A percentile compares a stretch with the other conserved stretches of the same genome.
phyloP scores from a whole-genome alignment of 2,797 vertebrate genomes.

The Merluccius polli region DNA sequence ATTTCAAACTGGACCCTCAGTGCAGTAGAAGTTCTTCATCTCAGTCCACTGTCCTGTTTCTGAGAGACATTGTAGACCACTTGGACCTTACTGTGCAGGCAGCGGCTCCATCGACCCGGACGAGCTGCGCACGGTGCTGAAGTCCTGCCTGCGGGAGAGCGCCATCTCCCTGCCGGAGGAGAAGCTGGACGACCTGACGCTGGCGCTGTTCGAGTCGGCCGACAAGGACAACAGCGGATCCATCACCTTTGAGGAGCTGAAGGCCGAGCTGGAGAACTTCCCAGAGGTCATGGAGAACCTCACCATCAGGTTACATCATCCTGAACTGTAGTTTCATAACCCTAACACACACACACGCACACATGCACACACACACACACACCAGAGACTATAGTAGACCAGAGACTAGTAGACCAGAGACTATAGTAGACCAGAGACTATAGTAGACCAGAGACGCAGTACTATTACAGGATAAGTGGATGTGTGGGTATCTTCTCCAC shows the following conservation, averaged over 20 bases:
- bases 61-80: background rate
- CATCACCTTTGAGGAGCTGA: slow-evolving; percentile 88
- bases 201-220: slow-evolving; percentile 81
- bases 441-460: no score
- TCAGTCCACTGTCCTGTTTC: no score
- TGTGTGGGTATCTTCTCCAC: no score
- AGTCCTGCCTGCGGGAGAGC: slow-evolving; percentile 83
- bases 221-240: slow-evolving; percentile 82
- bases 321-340: background rate
- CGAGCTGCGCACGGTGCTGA: slow-evolving; percentile 80
- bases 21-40: no score
- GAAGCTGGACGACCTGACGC: slow-evolving; percentile 80
- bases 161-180: slow-evolving; percentile 82
- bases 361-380: no score
- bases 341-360: background rate
- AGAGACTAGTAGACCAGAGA: no score
- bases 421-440: no score
- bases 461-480: no score
- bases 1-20: no score
- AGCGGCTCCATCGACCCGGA: slow-evolving; percentile 84
- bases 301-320: slow-evolving; percentile 72
- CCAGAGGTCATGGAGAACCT: slow-evolving; percentile 90
- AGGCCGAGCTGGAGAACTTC: slow-evolving; percentile 79
- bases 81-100: slow-evolving; percentile 55
- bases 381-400: no score